Base-by-base conservation (phyloP, 1,140 invertebrate genomes). In the Drosophila truncata region DNA sequence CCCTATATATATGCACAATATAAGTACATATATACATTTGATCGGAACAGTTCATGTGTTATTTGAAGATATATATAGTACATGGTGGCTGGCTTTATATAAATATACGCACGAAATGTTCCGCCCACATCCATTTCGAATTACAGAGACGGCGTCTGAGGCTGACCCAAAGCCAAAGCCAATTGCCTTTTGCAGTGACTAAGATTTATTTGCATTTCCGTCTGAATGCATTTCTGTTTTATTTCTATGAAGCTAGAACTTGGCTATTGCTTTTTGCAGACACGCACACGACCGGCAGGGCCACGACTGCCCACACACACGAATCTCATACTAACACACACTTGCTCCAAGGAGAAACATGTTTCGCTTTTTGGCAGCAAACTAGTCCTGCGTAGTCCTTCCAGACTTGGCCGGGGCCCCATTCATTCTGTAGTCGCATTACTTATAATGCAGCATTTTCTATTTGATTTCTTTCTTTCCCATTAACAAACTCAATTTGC, bases 151-250 rank as follows among this genome's bases (percentile, higher is more conserved):
- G 66, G 20, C 70, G 67, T 60, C 70, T 50, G 54, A 60, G 70
- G 54, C 80, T 83, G 80, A 83, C 80, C 70, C 80, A 83, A 83
- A 83, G 77, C 70, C 80, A 83, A 83, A 83, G 77, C 77, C 81
- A 84, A 84, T 84, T 84, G 82, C 81, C 81, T 84, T 84, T 69
- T 67, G 64, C 77, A 77, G 65, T 84, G 82, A 84, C 81, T 84
- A 84, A 84, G 82, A 84, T 84, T 84, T 84, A 84, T 84, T 84
- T 84, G 82, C 82, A 84, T 84, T 84, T 84, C 82, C 82, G 81
- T 84, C 62, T 84, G 81, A 84, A 84, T 84, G 82, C 82, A 80
- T 84, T 84, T 58, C 47, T 73, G 59, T 84, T 84, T 84, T 84
- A 84, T 84, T 84, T 77, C 81, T 72, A 54, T 49, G 33, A 59